Percentiles rank a stretch among this genome's conserved stretches.
These are phyloP conservation scores for Octodonta nipae DNA, from an alignment of 2,888 invertebrate species.

Conservation along the genomic window DNA sequence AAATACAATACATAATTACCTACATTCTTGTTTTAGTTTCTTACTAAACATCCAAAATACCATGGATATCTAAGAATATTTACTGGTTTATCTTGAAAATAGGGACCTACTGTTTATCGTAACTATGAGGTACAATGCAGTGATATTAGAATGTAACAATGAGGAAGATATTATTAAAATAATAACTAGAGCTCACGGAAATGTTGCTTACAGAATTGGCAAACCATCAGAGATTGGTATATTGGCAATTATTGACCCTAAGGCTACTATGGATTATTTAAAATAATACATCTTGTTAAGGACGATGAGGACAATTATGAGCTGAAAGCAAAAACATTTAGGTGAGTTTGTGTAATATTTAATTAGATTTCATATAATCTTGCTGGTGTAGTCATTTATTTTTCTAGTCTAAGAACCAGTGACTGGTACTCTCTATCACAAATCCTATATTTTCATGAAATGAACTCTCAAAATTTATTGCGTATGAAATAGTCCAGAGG, in stretches of 20 bases:
- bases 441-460: too few species aligned
- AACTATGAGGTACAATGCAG: constrained; percentile 88
- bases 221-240: constrained; percentile 92
- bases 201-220: constrained; percentile 88
- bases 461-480: too few species aligned
- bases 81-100: constrained; percentile 65
- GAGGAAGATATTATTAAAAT: constrained; percentile 78
- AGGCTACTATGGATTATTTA: constrained; percentile 95
- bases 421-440: too few species aligned
- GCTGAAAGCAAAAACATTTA: constrained; percentile 75
- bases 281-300: constrained; percentile 92
- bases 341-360: constrained; percentile 42
- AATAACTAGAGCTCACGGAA: constrained; percentile 89
- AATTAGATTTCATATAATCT: too few species aligned
- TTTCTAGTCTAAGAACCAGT: too few species aligned
- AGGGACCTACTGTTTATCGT: constrained; percentile 88
- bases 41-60: too few species aligned
- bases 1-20: constrained; percentile 44
- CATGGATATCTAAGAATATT: too few species aligned
- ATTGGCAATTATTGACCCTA: constrained; percentile 89
- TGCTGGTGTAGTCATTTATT: too few species aligned
- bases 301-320: constrained; percentile 86
- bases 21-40: not conserved
- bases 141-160: constrained; percentile 80
- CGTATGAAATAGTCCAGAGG: too few species aligned